These are phyloP conservation scores for Unio delphinus DNA, from an alignment of 2,888 invertebrate genomes.

Conservation along the genomic window DNA sequence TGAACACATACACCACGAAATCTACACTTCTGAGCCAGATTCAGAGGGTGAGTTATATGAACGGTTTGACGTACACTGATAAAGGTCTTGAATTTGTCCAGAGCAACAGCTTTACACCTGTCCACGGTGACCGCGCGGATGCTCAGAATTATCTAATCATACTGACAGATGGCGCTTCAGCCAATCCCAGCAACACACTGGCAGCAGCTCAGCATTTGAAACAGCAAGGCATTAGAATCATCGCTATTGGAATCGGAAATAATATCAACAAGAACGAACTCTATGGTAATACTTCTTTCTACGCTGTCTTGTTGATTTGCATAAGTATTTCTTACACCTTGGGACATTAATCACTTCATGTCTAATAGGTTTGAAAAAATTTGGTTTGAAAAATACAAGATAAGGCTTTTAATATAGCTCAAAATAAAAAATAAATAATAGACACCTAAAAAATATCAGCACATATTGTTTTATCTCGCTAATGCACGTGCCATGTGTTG, in stretches of 20 bases:
- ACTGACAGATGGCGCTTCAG: constrained; percentile 43
- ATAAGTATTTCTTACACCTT: no score
- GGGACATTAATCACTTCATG: no score
- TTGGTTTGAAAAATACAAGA: no score
- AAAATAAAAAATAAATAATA: no score
- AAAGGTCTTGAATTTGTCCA: constrained; percentile 34
- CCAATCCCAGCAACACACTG: constrained; percentile 26
- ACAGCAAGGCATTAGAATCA: constrained; percentile 25
- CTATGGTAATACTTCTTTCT: constrained; percentile 29
- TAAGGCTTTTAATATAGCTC: no score
- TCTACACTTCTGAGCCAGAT: constrained; percentile 29
- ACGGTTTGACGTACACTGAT: constrained; percentile 39
- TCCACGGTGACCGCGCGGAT: constrained; percentile 27
- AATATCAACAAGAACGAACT: constrained; percentile 36
- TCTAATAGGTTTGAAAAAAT: no score
- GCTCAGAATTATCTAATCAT: constrained; percentile 37
- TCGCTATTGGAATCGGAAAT: constrained; percentile 45
- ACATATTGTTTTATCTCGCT: no score
- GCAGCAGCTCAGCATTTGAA: constrained; percentile 31
- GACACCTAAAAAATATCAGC: no score
- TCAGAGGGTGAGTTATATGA: constrained; percentile 30
- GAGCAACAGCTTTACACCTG: constrained; percentile 27
- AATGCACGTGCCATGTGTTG: no score
- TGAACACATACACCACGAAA: constrained; percentile 41
- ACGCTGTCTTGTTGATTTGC: background rate